Conservation (phyloP, 2,888 invertebrate genomes). For the Phytoseiulus persimilis region DNA sequence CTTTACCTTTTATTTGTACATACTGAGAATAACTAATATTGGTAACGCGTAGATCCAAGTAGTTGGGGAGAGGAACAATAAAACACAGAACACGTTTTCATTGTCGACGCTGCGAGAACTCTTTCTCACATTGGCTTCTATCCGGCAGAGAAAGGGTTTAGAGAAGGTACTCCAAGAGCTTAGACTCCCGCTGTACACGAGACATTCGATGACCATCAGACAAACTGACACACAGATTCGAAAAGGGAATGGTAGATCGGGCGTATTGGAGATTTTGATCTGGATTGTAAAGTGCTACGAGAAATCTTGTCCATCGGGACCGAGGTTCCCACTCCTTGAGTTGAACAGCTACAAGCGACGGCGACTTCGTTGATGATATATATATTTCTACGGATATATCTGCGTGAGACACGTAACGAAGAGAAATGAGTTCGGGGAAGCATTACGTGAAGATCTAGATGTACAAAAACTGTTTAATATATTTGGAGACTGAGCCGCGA, state of each 20-base stretch:
- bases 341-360: not conserved
- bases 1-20: not conserved
- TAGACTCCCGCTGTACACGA: too few species aligned
- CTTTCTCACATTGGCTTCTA: not conserved
- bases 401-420: not conserved
- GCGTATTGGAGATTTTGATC: too few species aligned
- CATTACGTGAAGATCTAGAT: not conserved
- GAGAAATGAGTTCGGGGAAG: not conserved
- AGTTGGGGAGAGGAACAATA: not conserved
- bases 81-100: not conserved
- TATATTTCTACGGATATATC: not conserved
- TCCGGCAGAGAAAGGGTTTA: too few species aligned
- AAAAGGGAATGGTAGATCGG: too few species aligned
- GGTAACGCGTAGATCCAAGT: not conserved
- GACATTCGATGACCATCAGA: too few species aligned
- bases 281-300: not conserved
- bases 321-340: not conserved
- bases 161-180: too few species aligned
- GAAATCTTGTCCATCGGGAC: not conserved
- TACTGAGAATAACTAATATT: not conserved
- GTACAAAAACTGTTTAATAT: constrained; percentile 39
- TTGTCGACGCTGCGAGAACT: not conserved
- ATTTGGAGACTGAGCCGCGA: constrained; percentile 9
- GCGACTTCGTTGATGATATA: not conserved
- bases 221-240: too few species aligned